Conservation (phyloP, 2,888 invertebrate genomes). For the Coelogynopora nodosa region DNA sequence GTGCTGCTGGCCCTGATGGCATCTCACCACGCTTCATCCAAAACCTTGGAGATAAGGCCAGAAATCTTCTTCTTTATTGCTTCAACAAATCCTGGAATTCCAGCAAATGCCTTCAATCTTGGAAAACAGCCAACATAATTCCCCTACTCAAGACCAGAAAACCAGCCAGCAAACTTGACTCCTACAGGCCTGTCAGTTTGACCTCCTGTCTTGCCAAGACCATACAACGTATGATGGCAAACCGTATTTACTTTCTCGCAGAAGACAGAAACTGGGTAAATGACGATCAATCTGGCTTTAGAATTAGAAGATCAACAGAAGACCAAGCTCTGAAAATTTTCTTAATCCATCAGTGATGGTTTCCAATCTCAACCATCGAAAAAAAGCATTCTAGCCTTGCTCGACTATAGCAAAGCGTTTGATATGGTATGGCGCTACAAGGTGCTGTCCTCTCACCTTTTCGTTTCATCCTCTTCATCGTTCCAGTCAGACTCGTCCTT, state of each 20-base stretch:
- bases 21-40: constrained; percentile 1
- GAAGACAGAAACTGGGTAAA: neutral
- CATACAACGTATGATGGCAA: neutral
- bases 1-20: neutral
- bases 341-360: neutral
- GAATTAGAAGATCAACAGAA: neutral
- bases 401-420: neutral
- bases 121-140: neutral
- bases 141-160: neutral
- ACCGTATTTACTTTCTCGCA: neutral
- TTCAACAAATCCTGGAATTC: constrained; percentile 5
- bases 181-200: neutral
- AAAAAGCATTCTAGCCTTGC: neutral
- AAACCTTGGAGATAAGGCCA: neutral
- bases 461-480: neutral
- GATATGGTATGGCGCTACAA: neutral
- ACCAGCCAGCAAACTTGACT: neutral
- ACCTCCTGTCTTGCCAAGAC: neutral
- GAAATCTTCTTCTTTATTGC: neutral
- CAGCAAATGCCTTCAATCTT: neutral
- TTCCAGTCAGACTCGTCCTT: neutral
- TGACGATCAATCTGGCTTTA: neutral
- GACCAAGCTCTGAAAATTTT: neutral
- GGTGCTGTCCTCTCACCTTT: neutral
- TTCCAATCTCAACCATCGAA: neutral